Conservation (phyloP, 2,888 invertebrate genomes). For the Oligia latruncula region DNA sequence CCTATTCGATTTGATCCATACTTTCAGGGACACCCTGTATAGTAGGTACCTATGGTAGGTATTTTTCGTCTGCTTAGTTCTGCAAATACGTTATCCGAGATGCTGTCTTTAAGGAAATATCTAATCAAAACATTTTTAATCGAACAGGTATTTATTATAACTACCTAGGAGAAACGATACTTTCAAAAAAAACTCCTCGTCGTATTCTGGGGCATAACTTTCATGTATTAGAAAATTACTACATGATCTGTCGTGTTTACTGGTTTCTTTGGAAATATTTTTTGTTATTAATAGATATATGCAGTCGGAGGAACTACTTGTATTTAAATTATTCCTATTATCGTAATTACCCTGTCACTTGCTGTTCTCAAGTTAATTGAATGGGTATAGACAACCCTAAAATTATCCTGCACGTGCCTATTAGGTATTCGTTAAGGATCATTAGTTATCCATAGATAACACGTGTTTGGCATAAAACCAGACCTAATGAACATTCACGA, state of each 20-base stretch:
- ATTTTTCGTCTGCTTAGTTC: not conserved
- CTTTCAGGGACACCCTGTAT: no score
- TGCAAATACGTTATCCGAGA: not conserved
- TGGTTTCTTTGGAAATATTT: not conserved
- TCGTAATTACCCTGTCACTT: constrained; percentile 8
- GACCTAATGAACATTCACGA: constrained; percentile 42
- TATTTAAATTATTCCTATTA: not conserved
- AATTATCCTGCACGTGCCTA: constrained; percentile 30
- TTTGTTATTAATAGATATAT: not conserved
- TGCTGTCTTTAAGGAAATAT: no score
- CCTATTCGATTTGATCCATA: no score
- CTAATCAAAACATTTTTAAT: not conserved
- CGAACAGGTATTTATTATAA: not conserved
- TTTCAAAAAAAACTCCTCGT: not conserved
- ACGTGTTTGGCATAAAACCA: constrained; percentile 15
- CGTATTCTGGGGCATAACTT: constrained; percentile 33
- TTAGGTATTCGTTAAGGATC: constrained; percentile 41
- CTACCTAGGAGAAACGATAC: not conserved
- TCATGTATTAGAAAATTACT: constrained; percentile 34
- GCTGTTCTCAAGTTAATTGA: not conserved
- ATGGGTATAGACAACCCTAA: not conserved
- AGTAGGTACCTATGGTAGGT: no score
- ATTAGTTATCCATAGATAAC: constrained; percentile 24
- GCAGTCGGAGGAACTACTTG: not conserved
- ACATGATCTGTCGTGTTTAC: not conserved